Base-by-base conservation (phyloP, 2,888 invertebrate species). In the Amphiduros pacificus region DNA sequence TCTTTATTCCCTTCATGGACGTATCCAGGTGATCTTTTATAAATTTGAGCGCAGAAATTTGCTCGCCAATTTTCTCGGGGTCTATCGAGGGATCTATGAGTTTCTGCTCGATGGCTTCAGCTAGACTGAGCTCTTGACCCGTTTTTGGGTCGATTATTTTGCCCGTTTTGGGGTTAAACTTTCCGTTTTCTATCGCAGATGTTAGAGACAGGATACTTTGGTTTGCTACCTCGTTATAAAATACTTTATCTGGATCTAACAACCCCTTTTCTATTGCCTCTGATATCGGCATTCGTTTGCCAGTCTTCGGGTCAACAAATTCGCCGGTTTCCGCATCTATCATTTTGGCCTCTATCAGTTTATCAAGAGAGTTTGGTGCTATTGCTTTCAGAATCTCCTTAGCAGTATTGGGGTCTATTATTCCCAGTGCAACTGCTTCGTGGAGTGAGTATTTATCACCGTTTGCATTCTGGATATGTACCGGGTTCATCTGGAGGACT, bases 41-140 rank as follows among this genome's bases (percentile, higher is more conserved):
- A 29, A 73, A 64, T 26, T 32, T 28, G 22, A 78, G 55, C 11
- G 75, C 74, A 55, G 72, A 72, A 50, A 72, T 72, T 32, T 69
- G 73, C 49, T 73, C 67, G 9, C 72, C 64, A 41, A 79, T 69
- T 49, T 73, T 66, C n/a, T 72, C 57, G 1, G 61, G 61, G 22
- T 68, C 64, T 2, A 68, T 50, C 14, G 55, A 50, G 3, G 68
- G 59, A 17, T 59, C 59, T 6, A 70, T 49, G 20, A 44, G 29
- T 69, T 93, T 88, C 83, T 90, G 88, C 70, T 90, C 89, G 70
- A 96, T 92, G 2, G 96, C 96, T 84, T 97, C 93, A 69, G 92
- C 90, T 57, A 97, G 90, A 24, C 94, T 93, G 76, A 97, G 85
- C 68, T 91, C 87, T 80, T 93, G 90, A 68, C 91, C 93, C 0